A percentile compares a stretch with the other conserved stretches of the same genome.
Evolutionary conservation across 2,888 invertebrate species (phyloP).

Genomic region (Drosophila mulleri): DNA sequence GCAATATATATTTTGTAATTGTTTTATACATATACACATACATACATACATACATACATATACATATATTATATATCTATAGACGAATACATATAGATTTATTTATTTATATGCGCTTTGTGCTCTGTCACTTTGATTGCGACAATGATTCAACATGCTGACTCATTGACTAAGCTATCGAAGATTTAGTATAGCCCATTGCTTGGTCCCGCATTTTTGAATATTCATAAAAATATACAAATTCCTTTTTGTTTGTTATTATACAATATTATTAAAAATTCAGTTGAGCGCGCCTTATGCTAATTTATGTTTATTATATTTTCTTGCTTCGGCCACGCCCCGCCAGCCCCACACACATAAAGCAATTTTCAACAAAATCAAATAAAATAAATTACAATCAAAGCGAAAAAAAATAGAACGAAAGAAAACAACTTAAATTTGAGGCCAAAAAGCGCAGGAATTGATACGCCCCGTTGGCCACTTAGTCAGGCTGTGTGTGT

Average conservation of each 20-base stretch:
- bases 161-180: constrained; percentile 23
- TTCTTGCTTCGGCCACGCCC: constrained; percentile 21
- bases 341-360: constrained; percentile 39
- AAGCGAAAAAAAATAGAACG: constrained; percentile 28
- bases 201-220: constrained; percentile 3
- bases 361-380: constrained; percentile 58
- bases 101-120: background rate
- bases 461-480: constrained; percentile 77
- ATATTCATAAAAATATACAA: constrained; percentile 25
- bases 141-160: constrained; percentile 23
- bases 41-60: background rate
- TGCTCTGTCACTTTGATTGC: constrained; percentile 5
- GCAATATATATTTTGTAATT: background rate
- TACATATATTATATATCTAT: background rate
- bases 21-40: background rate
- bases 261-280: constrained; percentile 69
- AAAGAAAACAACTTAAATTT: constrained; percentile 51
- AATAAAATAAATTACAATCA: constrained; percentile 68
- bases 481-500: constrained; percentile 52
- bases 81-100: background rate
- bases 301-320: constrained; percentile 74
- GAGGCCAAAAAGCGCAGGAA: constrained; percentile 69
- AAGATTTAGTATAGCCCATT: constrained; percentile 28
- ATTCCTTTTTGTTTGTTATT: background rate
- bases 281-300: constrained; percentile 65